Base-by-base conservation (phyloP, 2,888 invertebrate species). In the Anoplius nigerrimus region DNA sequence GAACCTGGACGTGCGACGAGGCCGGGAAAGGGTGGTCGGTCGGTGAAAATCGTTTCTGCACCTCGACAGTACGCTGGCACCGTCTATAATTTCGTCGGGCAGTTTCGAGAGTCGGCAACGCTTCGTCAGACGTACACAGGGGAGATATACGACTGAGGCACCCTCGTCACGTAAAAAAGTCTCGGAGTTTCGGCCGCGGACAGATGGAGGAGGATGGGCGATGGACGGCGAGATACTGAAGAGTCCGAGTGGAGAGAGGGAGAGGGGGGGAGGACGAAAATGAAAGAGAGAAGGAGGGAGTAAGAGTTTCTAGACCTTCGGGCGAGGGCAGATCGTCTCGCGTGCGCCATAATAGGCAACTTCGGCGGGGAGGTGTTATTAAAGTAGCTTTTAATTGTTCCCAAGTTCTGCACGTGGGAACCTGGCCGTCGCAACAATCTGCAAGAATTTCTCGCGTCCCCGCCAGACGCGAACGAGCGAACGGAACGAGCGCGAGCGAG, bases 71-170 rank as follows among this genome's bases (percentile, higher is more conserved):
- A 72, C 66, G 76, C 72, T 69, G 72, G 75, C 78, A 71, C n/a
- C n/a, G n/a, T n/a, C n/a, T 87, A 80, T 87, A 88, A 88, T 88
- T 87, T 88, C 72, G 84, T 79, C n/a, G 83, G 81, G 82, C 82
- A 79, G 83, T 82, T 34, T 81, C 85, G 78, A 79, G 84, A 85
- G 86, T 86, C 83, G 84, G 85, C n/a, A 85, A 86, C 81, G 77
- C 11, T 75, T 75, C 68, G 61, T n/a, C 64, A 56, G 65, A 75
- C 69, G 66, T 72, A 74, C 71, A 60, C 71, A 60, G 69, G 72
- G 79, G 82, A 80, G 84, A 86, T 85, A 85, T 86, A 84, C 82
- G 85, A 84, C 78, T 70, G 80, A 78, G 75, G 21, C 80, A 84
- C 84, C 84, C 84, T 84, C 84, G 84, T 84, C 84, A 84, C 80